These are phyloP conservation scores for Palaemon carinicauda DNA, from an alignment of 1,140 invertebrate species.

Conservation along the genomic window DNA sequence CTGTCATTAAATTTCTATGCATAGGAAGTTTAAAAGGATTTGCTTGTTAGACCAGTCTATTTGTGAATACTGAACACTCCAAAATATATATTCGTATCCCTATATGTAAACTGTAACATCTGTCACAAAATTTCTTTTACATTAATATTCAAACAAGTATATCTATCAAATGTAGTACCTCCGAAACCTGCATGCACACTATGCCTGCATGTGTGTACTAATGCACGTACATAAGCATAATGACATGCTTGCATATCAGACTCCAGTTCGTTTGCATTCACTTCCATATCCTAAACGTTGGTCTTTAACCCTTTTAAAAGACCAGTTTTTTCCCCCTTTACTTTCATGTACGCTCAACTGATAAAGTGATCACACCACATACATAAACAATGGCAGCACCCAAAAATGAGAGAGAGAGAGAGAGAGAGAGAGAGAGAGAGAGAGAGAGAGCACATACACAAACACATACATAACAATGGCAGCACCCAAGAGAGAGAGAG, in stretches of 20 bases:
- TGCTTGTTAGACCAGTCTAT: too few relatives aligned
- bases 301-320: not conserved
- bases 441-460: not conserved
- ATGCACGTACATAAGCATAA: not conserved
- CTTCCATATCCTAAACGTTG: not conserved
- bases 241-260: not conserved
- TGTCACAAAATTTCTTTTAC: too few relatives aligned
- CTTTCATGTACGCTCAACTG: not conserved
- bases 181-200: too few relatives aligned
- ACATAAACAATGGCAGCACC: not conserved
- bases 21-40: too few relatives aligned
- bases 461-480: not conserved
- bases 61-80: too few relatives aligned
- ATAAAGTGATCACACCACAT: not conserved
- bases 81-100: too few relatives aligned
- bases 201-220: not conserved
- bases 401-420: too few relatives aligned
- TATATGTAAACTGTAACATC: too few relatives aligned
- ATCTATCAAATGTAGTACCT: too few relatives aligned
- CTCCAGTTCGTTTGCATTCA: not conserved
- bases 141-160: too few relatives aligned
- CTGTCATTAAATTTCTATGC: too few relatives aligned
- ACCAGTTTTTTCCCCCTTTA: not conserved
- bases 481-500: not conserved
- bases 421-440: too few relatives aligned